phyloP scores from a whole-genome alignment of 2,888 invertebrate genomes.

The Tillus elongatus region DNA sequence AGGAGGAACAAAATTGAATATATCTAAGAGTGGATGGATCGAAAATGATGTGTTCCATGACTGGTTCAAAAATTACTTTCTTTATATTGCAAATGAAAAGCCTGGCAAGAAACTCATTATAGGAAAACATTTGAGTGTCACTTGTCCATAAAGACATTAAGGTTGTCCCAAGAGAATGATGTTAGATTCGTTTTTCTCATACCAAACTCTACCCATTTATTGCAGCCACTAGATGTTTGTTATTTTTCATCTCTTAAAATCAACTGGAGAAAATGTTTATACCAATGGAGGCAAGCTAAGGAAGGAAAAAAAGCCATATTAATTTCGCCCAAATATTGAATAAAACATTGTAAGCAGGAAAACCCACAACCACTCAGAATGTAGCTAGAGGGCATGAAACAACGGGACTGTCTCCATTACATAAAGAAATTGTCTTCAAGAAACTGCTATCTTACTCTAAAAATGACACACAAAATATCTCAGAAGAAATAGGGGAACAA shows the following conservation, averaged over 20 bases:
- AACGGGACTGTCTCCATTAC: no score
- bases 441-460: no score
- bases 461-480: no score
- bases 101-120: constrained; percentile 3
- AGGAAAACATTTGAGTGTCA: constrained; percentile 1
- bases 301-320: constrained; percentile 1
- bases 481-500: no score
- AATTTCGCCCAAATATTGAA: background rate
- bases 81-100: background rate
- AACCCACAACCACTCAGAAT: constrained; percentile 1
- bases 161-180: background rate
- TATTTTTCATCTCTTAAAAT: constrained; percentile 2
- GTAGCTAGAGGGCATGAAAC: constrained; percentile 1
- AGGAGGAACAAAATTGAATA: constrained; percentile 2
- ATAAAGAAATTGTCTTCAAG: no score
- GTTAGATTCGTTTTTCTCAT: constrained; percentile 1
- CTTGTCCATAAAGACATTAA: background rate
- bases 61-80: no score
- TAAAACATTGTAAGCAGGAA: background rate
- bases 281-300: constrained; percentile 4
- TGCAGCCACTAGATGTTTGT: constrained; percentile 4
- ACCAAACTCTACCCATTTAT: constrained; percentile 3
- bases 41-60: constrained; percentile 1
- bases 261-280: constrained; percentile 4
- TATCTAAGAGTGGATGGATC: constrained; percentile 4